Conservation (phyloP, 2,113 vertebrate genomes). For the Anolis sagrei region DNA sequence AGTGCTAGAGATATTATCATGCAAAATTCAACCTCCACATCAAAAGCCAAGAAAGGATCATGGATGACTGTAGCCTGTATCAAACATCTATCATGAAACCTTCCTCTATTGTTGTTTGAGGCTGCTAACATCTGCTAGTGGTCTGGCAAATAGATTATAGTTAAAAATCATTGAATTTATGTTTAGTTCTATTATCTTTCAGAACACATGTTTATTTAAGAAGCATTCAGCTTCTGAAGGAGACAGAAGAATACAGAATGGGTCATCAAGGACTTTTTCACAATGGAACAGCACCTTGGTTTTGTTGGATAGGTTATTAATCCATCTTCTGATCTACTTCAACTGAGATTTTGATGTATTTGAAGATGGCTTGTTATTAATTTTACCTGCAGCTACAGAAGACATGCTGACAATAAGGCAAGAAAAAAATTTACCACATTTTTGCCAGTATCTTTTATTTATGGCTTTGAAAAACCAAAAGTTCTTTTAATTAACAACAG, state of each 20-base stretch:
- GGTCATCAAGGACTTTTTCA: not conserved
- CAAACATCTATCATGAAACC: fast-evolving
- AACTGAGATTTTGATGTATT: not conserved
- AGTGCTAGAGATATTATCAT: not conserved
- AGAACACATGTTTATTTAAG: not conserved
- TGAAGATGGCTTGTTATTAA: slow-evolving; percentile 20
- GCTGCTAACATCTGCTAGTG: not conserved
- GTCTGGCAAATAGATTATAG: fast-evolving
- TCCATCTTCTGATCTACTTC: not conserved
- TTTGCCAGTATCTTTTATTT: slow-evolving; percentile 14
- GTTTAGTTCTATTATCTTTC: fast-evolving
- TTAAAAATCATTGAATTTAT: not conserved
- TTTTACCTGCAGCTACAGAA: not conserved
- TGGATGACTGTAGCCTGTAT: not conserved
- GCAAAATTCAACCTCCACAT: not conserved
- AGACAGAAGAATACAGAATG: not conserved
- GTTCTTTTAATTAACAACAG: slow-evolving; percentile 16
- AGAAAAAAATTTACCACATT: not conserved
- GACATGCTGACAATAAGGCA: slow-evolving; percentile 14
- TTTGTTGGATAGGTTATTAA: not conserved
- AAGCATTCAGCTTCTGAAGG: not conserved
- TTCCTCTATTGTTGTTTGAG: not conserved
- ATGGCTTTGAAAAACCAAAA: not conserved
- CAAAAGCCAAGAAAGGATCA: not conserved
- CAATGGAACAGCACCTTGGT: not conserved